These are phyloP conservation scores for Strigops habroptila DNA, from an alignment of 2,113 vertebrate genomes.

Conservation along the genomic window DNA sequence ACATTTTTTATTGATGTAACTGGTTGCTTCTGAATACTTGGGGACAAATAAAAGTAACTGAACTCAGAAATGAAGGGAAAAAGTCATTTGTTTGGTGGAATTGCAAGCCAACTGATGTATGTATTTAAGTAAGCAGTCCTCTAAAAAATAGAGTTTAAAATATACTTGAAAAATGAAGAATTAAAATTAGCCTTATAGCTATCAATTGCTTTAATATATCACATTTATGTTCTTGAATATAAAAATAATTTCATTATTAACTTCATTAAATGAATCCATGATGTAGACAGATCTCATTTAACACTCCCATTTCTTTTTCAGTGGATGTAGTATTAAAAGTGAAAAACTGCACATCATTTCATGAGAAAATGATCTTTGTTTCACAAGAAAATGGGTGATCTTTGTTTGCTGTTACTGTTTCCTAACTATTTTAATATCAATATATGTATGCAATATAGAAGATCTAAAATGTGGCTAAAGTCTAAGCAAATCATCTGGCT, in stretches of 20 bases:
- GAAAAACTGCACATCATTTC: background rate
- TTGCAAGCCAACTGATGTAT: constrained; percentile 7
- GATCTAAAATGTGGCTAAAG: background rate
- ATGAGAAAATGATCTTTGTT: background rate
- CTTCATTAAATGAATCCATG: background rate
- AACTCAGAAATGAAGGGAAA: constrained; percentile 22
- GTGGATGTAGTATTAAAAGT: background rate
- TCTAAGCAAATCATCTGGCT: background rate
- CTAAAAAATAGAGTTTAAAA: background rate
- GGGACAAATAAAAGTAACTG: constrained; percentile 64
- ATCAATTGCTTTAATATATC: background rate
- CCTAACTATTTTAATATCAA: background rate
- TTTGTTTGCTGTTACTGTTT: background rate
- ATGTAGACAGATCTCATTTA: background rate
- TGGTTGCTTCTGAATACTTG: constrained; percentile 56
- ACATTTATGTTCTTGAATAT: background rate
- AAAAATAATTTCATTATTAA: background rate
- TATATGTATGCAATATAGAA: background rate
- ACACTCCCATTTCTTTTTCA: background rate
- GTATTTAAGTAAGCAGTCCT: constrained; percentile 27
- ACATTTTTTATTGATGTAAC: constrained; percentile 68
- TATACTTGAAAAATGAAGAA: background rate
- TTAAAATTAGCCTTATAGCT: background rate
- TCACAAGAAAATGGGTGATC: background rate
- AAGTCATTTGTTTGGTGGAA: constrained; percentile 27